Conservation (phyloP, 2,888 invertebrate species). For the Sminthurides aquaticus region DNA sequence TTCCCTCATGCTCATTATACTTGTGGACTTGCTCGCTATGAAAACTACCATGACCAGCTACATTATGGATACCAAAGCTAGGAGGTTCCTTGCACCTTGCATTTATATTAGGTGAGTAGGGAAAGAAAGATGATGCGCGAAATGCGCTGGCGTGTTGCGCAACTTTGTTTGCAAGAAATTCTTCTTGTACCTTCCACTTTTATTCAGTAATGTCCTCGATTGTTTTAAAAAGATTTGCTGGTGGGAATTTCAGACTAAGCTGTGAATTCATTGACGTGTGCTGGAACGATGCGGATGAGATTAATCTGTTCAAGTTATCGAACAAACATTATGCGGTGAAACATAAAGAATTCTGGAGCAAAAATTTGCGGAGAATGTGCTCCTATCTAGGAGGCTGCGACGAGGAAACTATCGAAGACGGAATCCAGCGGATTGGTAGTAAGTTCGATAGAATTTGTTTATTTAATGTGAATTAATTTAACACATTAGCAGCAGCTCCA, state of each 20-base stretch:
- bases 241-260: constrained; percentile 24
- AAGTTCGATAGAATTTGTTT: constrained; percentile 5
- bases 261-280: constrained; percentile 33
- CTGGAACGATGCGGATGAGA: constrained; percentile 23
- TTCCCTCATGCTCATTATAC: constrained; percentile 45
- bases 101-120: constrained; percentile 30
- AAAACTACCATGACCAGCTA: constrained; percentile 44
- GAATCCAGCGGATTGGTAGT: constrained; percentile 34
- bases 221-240: no score
- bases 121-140: neutral
- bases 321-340: constrained; percentile 5
- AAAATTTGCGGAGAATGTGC: constrained; percentile 23
- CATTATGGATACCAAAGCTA: constrained; percentile 36
- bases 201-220: no score
- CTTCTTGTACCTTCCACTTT: no score
- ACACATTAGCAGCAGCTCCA: no score
- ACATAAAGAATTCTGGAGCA: constrained; percentile 25
- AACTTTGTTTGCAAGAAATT: neutral
- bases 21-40: constrained; percentile 46
- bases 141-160: no score
- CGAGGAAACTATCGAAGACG: constrained; percentile 25
- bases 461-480: neutral
- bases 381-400: constrained; percentile 25
- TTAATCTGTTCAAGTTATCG: constrained; percentile 8
- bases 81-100: constrained; percentile 30